Percentiles rank a stretch among this genome's conserved stretches.
These are phyloP conservation scores for Dendrolimus kikuchii DNA, from an alignment of 1,140 invertebrate genomes.

Conservation along the genomic window DNA sequence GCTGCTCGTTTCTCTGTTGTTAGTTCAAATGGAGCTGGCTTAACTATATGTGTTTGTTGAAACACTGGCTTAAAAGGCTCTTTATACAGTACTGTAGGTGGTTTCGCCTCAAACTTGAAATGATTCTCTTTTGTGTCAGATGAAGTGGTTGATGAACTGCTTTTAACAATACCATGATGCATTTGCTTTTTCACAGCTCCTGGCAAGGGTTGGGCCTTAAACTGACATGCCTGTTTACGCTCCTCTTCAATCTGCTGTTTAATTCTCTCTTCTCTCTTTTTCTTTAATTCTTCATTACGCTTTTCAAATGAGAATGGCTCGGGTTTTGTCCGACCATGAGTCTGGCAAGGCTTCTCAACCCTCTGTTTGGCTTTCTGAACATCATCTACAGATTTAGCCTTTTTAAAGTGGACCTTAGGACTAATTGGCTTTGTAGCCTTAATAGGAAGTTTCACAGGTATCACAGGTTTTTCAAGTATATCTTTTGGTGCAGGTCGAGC, in stretches of 20 bases:
- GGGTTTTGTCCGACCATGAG: slow-evolving; percentile 39
- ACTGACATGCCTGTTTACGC: slow-evolving; percentile 41
- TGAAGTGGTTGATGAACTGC: slow-evolving; percentile 33
- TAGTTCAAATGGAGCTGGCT: slow-evolving; percentile 45
- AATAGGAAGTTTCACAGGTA: slow-evolving; percentile 31
- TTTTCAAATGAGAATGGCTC: slow-evolving; percentile 64
- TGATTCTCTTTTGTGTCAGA: slow-evolving; percentile 62
- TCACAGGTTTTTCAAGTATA: slow-evolving; percentile 51
- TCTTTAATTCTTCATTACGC: slow-evolving; percentile 49
- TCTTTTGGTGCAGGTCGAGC: slow-evolving; percentile 57
- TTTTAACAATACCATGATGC: slow-evolving; percentile 22
- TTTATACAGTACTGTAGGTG: slow-evolving; percentile 47
- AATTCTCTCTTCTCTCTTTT: slow-evolving; percentile 47
- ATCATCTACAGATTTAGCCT: slow-evolving; percentile 26
- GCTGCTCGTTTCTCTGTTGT: slow-evolving; percentile 51
- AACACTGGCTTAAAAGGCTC: slow-evolving; percentile 58
- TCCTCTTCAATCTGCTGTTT: slow-evolving; percentile 52
- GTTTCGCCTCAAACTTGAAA: slow-evolving; percentile 52
- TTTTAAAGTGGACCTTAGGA: slow-evolving; percentile 48
- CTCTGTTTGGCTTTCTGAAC: slow-evolving; percentile 18
- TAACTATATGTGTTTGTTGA: slow-evolving; percentile 28
- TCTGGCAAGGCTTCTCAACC: slow-evolving; percentile 23
- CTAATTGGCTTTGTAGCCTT: slow-evolving; percentile 37
- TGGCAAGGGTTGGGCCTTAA: slow-evolving; percentile 61
- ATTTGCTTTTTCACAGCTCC: slow-evolving; percentile 45